Evolutionary conservation across 2,888 invertebrate species (phyloP).

Genomic region (Apamea epomidion): DNA sequence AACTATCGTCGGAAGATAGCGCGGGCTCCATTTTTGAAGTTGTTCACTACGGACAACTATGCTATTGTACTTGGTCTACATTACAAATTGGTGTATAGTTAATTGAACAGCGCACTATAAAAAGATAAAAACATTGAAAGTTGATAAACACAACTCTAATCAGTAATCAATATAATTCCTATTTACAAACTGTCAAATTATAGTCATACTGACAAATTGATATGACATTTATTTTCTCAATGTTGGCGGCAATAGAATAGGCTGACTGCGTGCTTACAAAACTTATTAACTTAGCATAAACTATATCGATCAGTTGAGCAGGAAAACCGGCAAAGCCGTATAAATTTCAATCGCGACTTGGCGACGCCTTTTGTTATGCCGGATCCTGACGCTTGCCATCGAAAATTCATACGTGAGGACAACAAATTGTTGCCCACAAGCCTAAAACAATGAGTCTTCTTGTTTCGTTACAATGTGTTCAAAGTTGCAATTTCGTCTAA

Average conservation of each 20-base stretch:
- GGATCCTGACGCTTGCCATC: not conserved
- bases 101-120: slow-evolving; percentile 2
- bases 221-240: slow-evolving; percentile 29
- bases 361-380: not conserved
- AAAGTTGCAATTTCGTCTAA: too few species aligned
- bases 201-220: slow-evolving; percentile 14
- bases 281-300: fast-evolving
- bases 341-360: not conserved
- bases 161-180: slow-evolving; percentile 46
- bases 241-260: slow-evolving; percentile 16
- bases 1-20: slow-evolving; percentile 84
- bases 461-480: too few species aligned
- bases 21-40: slow-evolving; percentile 69
- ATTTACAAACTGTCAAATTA: slow-evolving; percentile 57
- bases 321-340: not conserved
- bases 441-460: too few species aligned
- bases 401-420: not conserved
- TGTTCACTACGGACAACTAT: slow-evolving; percentile 17
- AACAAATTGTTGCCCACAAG: not conserved
- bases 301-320: not conserved
- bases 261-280: too few species aligned
- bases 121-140: slow-evolving; percentile 44
- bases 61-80: slow-evolving; percentile 27
- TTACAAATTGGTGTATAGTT: slow-evolving; percentile 21
- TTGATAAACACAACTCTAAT: slow-evolving; percentile 47